Conservation (phyloP, 64 coral and sea anemone species). For the Dendronephthya gigantea region DNA sequence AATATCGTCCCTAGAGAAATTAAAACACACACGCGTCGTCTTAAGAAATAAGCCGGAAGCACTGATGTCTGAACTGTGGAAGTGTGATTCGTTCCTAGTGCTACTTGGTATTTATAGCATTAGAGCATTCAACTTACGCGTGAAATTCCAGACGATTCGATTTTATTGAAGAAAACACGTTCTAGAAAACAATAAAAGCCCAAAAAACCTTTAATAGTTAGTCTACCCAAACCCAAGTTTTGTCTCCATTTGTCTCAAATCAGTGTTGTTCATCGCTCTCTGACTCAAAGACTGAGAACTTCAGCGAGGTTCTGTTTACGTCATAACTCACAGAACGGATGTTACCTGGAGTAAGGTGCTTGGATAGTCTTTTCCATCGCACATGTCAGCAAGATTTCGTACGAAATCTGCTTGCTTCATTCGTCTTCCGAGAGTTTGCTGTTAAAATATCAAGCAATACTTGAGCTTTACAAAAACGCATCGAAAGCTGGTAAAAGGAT, state of each 20-base stretch:
- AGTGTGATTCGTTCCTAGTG: too few relatives aligned
- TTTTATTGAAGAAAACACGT: neutral
- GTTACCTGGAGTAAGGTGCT: conserved; percentile 70
- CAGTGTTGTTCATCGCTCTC: too few relatives aligned
- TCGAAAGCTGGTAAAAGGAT: neutral
- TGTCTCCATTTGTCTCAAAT: too few relatives aligned
- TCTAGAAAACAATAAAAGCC: too few relatives aligned
- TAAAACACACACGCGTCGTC: neutral
- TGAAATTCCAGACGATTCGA: neutral
- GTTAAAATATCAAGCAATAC: neutral
- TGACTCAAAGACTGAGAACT: too few relatives aligned
- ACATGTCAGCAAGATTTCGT: conserved; percentile 72
- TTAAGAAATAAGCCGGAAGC: too few relatives aligned
- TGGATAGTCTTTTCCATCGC: conserved; percentile 81
- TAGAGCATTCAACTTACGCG: neutral
- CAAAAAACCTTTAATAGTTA: too few relatives aligned
- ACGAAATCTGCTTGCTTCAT: conserved; percentile 80
- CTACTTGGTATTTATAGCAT: too few relatives aligned
- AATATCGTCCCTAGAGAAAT: neutral
- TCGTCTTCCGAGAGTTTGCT: conserved; percentile 63
- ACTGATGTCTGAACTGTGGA: too few relatives aligned
- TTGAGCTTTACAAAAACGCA: neutral
- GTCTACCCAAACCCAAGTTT: too few relatives aligned
- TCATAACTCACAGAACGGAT: neutral
- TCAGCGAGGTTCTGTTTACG: too few relatives aligned